Conservation (phyloP, 1,140 invertebrate species). For the Eumaeus atala region DNA sequence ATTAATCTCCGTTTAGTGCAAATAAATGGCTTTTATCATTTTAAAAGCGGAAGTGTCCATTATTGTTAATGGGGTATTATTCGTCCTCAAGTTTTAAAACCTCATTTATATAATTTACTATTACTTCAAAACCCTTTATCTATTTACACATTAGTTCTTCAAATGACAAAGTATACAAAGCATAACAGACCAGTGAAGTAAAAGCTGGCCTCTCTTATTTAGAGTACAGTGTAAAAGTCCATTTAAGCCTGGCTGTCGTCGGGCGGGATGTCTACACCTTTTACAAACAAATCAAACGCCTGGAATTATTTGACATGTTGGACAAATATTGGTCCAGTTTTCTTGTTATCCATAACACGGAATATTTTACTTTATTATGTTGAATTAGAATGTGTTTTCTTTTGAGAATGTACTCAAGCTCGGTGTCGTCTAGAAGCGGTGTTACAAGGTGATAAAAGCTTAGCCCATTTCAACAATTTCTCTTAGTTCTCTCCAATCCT, state of each 20-base stretch:
- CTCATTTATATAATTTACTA: conserved; percentile 34
- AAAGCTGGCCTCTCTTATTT: conserved; percentile 14
- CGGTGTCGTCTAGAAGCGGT: conserved; percentile 17
- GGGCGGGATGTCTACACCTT: conserved; percentile 39
- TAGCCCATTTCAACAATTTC: conserved; percentile 25
- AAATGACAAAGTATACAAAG: conserved; percentile 45
- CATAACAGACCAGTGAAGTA: conserved; percentile 18
- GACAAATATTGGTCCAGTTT: conserved; percentile 37
- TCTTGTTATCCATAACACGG: conserved; percentile 13
- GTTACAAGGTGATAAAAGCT: conserved; percentile 36
- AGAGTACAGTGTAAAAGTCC: conserved; percentile 16
- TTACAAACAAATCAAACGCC: conserved; percentile 48
- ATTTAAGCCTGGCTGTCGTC: conserved; percentile 24
- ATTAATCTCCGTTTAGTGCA: not conserved
- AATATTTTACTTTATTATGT: conserved; percentile 20
- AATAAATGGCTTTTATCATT: conserved; percentile 22
- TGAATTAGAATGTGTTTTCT: conserved; percentile 12
- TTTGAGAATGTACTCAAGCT: conserved; percentile 12
- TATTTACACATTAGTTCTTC: conserved; percentile 47
- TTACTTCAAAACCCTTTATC: conserved; percentile 44
- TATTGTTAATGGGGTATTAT: conserved; percentile 17
- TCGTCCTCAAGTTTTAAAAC: conserved; percentile 29
- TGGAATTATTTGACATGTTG: conserved; percentile 48
- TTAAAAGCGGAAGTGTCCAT: conserved; percentile 28
- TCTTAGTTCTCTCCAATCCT: conserved; percentile 23